phyloP scores from a whole-genome alignment of 2,888 invertebrate species.

The Brassicogethes aeneus region DNA sequence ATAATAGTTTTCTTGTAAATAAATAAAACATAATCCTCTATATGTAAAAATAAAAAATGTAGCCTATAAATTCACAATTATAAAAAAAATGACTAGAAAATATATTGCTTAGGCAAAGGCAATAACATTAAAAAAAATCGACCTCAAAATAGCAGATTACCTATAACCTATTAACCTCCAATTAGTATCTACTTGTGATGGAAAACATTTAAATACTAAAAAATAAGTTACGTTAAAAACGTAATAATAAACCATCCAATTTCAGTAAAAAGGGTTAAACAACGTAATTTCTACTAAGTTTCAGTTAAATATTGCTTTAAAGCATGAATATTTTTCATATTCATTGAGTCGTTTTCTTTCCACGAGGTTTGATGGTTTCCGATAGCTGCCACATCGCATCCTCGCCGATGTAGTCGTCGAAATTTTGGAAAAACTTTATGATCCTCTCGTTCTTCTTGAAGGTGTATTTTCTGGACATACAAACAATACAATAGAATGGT shows the following conservation, averaged over 20 bases:
- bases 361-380: constrained; percentile 89
- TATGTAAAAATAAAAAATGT: not conserved
- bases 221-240: too few species aligned
- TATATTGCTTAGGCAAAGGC: not conserved
- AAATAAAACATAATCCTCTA: not conserved
- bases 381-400: constrained; percentile 99
- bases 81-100: not conserved
- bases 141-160: too few species aligned
- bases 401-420: constrained; percentile 91
- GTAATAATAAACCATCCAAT: too few species aligned
- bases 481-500: too few species aligned
- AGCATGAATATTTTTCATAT: constrained; percentile 2
- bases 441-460: constrained; percentile 91
- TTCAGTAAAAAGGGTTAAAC: not conserved
- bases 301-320: constrained; percentile 13
- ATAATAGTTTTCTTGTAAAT: too few species aligned
- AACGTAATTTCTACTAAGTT: too few species aligned
- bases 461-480: constrained; percentile 76
- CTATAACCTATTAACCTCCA: too few species aligned
- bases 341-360: constrained; percentile 42
- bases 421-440: constrained; percentile 92
- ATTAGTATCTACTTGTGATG: not conserved
- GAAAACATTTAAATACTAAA: too few species aligned
- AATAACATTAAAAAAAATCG: not conserved
- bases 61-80: not conserved